phyloP scores from a whole-genome alignment of 2,888 invertebrate species.

The Drosophila eohydei region DNA sequence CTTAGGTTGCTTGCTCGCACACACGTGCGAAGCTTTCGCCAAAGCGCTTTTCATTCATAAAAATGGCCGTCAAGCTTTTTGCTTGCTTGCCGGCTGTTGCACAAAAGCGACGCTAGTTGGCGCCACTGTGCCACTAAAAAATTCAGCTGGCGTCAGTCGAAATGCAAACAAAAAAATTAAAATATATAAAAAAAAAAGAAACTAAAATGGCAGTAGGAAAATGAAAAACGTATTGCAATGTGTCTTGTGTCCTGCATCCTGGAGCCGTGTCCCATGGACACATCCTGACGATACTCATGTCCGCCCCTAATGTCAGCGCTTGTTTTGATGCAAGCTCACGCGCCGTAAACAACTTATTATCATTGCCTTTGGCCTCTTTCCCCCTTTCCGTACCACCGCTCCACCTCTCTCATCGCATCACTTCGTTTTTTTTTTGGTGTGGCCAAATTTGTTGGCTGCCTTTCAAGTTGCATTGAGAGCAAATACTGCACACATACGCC shows the following conservation, averaged over 20 bases:
- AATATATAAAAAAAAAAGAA: background rate
- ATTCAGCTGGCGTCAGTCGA: conserved; percentile 6
- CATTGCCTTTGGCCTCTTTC: conserved; percentile 58
- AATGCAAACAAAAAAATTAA: conserved; percentile 11
- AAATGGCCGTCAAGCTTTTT: conserved; percentile 75
- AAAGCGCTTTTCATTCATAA: conserved; percentile 78
- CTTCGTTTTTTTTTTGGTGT: conserved; percentile 1
- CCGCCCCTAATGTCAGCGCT: conserved; percentile 81
- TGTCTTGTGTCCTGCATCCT: conserved; percentile 37
- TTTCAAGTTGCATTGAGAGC: conserved; percentile 68
- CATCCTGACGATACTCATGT: conserved; percentile 63
- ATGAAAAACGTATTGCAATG: conserved; percentile 49
- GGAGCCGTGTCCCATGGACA: conserved; percentile 26
- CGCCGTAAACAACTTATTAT: conserved; percentile 82
- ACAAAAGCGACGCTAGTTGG: conserved; percentile 68
- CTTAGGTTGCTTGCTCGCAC: conserved; percentile 20
- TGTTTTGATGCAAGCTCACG: conserved; percentile 81
- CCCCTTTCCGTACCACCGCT: background rate
- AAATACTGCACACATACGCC: conserved; percentile 63
- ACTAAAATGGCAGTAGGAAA: background rate
- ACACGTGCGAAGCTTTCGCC: conserved; percentile 50
- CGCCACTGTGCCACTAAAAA: conserved; percentile 58
- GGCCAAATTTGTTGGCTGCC: conserved; percentile 70
- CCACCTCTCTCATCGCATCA: background rate
- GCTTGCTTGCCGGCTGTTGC: conserved; percentile 50